Evolutionary conservation across 2,113 vertebrate genomes (phyloP), one percentile per base, ranked within the genome.

Genomic region (Psammodynastes pulverulentus): DNA sequence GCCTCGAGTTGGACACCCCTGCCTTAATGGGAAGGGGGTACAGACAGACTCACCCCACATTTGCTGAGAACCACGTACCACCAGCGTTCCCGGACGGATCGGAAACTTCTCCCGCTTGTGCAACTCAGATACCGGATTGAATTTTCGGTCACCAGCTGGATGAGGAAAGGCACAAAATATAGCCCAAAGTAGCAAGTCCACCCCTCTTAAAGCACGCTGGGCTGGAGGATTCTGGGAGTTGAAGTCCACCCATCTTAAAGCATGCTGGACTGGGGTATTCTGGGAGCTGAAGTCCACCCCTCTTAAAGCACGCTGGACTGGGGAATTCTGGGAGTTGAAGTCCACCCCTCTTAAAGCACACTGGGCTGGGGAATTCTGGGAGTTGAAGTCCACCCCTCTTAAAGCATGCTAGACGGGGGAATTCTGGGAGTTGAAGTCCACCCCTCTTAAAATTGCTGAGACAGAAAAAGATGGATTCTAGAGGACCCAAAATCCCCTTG

Each of bases 41-140:
- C 1, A 51, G 88, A 72, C 23, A n/a, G 67, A 94, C 98, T 98
- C 96, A 99, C 98, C 97, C 98, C 98, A 91, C 98, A 99, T 96
- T 99, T 99, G 98, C 98, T 99, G 96, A 99, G 98, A 0, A 98
- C 98, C 4, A 99, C 98, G 95, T 99, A 99, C 98, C 98, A 99
- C 98, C 98, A 99, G 94, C 98, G 97, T 94, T 99, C 98, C 34
- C 98, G 98, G 94, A 99, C 98, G 0, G 98, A 99, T 91, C 98
- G 98, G 97, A 99, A 99, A 93, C 98, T 99, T 6, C 98, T 98
- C 5, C 98, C 98, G 0, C 98, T 98, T 89, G 98, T 98, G 45
- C 98, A 99, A 95, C 98, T 99, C 94, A 99, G 96, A 89, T 98
- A 98, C 93, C 97, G 98, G 17, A 88, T 92, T 1, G 96, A 96